Base-by-base conservation (phyloP, 2,888 invertebrate genomes). In the Antheraea yamamai region DNA sequence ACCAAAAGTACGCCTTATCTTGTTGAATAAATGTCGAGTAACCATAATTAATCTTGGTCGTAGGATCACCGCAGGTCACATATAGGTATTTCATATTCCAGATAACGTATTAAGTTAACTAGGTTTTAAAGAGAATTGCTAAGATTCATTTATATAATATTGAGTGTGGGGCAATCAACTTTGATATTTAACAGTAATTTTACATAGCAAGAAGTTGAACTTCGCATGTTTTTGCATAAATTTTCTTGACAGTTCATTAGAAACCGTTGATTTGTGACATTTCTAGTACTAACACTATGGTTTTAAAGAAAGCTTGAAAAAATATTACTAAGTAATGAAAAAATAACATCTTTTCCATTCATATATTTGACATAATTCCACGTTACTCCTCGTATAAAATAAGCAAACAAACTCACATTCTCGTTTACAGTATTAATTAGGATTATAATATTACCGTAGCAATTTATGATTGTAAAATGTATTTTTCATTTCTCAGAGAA, bases 31-130 rank as follows among this genome's bases (percentile, higher is more conserved):
- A 87, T 88, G 87, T 83, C 83, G 85, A 84, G 80, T 83, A 80
- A 85, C 86, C 83, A 84, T 86, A 89, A 91, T 91, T 90, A 92
- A 92, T 92, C 89, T 90, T 81, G 76, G 80, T 81, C 78, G 82
- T 83, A 83, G 79, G 82, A 84, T 84, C 81, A 81, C 79, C 84
- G 83, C 81, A 84, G 81, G 80, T 81, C 79, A 76, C 78, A 79
- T 80, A 82, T 78, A 81, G 30, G 64, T 30, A 30, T 66, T 30
- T 66, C 64, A 30, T 14, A 14, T 14, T 30, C 4, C 26, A 23
- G 61, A 66, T 66, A 66, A 30, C 6, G 4, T 26, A 0, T 66
- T 66, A 12, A 4, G 64, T 30, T 14, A 66, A 30, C 64, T 6
- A 23, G 61, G 8, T 23, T 61, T 61, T 23, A n/a, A 61, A n/a